Conservation (phyloP, 2,113 vertebrate genomes). For the Platanista minor region DNA sequence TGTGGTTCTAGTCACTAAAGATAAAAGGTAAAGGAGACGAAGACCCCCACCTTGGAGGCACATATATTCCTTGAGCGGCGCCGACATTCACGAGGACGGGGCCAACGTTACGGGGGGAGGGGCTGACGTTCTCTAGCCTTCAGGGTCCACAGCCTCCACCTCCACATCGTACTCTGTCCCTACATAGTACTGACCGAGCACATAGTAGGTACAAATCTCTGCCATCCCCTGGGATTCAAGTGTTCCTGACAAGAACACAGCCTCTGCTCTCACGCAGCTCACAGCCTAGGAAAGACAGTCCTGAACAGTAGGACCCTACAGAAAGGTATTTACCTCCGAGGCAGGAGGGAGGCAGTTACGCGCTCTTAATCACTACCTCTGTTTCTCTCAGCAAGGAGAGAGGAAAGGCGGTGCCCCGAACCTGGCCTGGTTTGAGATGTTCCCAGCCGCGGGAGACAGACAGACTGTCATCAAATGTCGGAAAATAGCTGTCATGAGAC, state of each 20-base stretch:
- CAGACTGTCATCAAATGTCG: constrained; percentile 64
- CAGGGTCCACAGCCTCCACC: no score
- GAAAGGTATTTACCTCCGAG: not conserved
- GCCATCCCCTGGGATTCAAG: not conserved
- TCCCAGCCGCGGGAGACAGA: constrained; percentile 55
- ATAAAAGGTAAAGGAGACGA: not conserved
- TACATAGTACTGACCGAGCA: fast-evolving
- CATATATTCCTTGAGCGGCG: no score
- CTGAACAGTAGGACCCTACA: not conserved
- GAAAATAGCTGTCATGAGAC: constrained; percentile 65
- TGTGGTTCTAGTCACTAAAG: not conserved
- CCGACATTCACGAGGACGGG: no score
- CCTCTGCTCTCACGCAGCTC: not conserved
- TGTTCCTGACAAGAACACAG: not conserved
- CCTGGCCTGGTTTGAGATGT: constrained; percentile 36
- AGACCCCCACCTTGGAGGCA: not conserved
- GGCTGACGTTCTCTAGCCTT: no score
- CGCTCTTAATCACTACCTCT: constrained; percentile 50
- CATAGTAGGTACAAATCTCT: not conserved
- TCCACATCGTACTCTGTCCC: not conserved
- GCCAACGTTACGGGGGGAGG: not conserved
- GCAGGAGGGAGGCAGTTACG: not conserved
- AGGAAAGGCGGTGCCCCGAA: constrained; percentile 23
- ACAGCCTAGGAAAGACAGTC: not conserved
- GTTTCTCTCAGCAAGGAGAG: not conserved